Base-by-base conservation (phyloP, 2,797 vertebrate genomes). In the Neostethus bicornis region DNA sequence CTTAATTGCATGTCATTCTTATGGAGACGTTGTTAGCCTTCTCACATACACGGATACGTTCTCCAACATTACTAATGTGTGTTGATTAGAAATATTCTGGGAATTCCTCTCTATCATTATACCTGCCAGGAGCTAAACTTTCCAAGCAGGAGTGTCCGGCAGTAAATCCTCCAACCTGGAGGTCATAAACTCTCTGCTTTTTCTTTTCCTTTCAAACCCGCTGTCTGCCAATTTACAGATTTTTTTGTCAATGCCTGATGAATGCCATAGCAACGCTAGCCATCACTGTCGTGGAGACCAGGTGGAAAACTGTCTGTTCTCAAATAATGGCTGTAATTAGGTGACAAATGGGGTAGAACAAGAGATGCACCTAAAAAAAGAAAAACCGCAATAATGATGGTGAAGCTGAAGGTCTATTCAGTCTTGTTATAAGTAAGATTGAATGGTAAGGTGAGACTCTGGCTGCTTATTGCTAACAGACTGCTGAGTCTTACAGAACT, bases 321-420 rank as follows among this genome's bases (percentile, higher is more conserved):
- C 43, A 52, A 44, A 75, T 83, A 75, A 77, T 73, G 61, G 42
- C 44, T 64, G 34, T 62, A 71, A 77, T 82, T 79, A 76, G 42
- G 28, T 50, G 51, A 59, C 41, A 77, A 73, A 39, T 70, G 54
- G 74, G 38, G 52, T 66, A 63, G 67, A 66, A 71, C 65, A 48
- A 31, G 25, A 66, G 61, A 52, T 21, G 21, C 34, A 7, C 39
- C 39, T 26, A 11, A 31, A 39, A 58, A 29, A 46, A 61, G 57
- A 20, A 20, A 12, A 14, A 10, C 8, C 4, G 21, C 11, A 32
- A 45, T 73, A 60, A 67, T 71, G 14, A 56, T 10, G 32, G 47
- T 21, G 66, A 32, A 48, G 59, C 43, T 53, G 62, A 68, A 48
- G 56, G 61, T 53, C 46, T 23, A 24, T 63, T 65, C 60, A 50